Base-by-base conservation (phyloP, 1,140 invertebrate genomes). In the Drosophila athabasca region DNA sequence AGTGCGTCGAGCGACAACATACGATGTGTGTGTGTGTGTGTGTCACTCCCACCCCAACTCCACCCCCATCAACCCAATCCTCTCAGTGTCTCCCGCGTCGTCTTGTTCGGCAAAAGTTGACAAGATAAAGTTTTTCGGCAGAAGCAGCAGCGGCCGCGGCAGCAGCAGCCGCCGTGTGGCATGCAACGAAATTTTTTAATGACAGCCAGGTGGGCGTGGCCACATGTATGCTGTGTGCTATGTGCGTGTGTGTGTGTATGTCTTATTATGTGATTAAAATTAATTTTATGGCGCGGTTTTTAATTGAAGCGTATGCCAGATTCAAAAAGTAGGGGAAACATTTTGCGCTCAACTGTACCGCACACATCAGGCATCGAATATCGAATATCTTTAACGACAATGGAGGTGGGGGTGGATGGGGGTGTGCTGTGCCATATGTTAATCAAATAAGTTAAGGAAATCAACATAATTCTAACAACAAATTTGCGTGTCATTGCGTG, bases 201-300 rank as follows among this genome's bases (percentile, higher is more conserved):
- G 83, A 83, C 83, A 88, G 72, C 64, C 84, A 87, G 66, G 65
- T 82, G 79, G 68, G 55, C 29, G 50, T 51, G 46, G 15, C 19
- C 41, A 13, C 26, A 17, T 31, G 45, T 69, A 35, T 41, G 48
- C 48, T 39, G 43, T 45, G 22, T 52, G 13, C 17, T 19, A 1
- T 46, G 43, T 31, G 51, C 49, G 58, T 41, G 57, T 66, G 45
- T 57, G 62, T 73, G 77, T 78, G 57, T 76, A 87, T 83, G 79
- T 73, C 71, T 64, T 88, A 83, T 88, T 88, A 88, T 88, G 83
- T 88, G 83, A 88, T 88, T 88, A 88, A 88, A 88, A 88, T 88
- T 89, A 88, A 88, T 88, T 88, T 88, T 69, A 88, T 88, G 79
- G 68, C 72, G 84, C 83, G 83, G 83, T 88, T 88, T 88, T 88